Evolutionary conservation across 2,888 invertebrate genomes (phyloP), one percentile per base, ranked within the genome.

Genomic region (Drosophila formosana): DNA sequence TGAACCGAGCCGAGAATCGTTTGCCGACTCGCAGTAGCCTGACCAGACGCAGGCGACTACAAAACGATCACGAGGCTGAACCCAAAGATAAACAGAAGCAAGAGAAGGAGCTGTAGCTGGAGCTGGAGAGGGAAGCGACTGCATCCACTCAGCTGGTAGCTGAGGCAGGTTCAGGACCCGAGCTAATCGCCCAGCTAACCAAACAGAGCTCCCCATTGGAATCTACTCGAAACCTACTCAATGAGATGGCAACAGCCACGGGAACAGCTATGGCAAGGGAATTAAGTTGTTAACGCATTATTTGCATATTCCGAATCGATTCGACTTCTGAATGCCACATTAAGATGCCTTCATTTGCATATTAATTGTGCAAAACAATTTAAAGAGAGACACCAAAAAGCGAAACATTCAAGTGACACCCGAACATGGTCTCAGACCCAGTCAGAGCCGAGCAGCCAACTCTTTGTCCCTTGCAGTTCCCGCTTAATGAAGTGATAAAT

Each of bases 261-360:
- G 45, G 5, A 25, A 18, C 9, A 9, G 25, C 11, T 0, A 53
- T 52, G 61, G 66, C 72, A 55, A 86, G 79, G 86, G 88, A 91
- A 91, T 91, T 91, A 89, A 91, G 90, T 91, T 91, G 90, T 90
- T 91, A 90, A 90, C 91, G 89, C 89, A 89, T 89, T 89, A 90
- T 91, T 90, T 90, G 90, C 90, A 90, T 91, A 88, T 90, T 89
- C 86, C 77, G 72, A 67, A 67, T 69, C 65, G 65, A n/a, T 66
- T 50, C 41, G 49, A 55, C 34, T 23, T 23, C 11, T n/a, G 62
- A 79, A 80, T 83, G 85, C 84, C 83, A 86, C 88, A 88, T 84
- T 88, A 81, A 85, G 77, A 82, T 84, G 78, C 76, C 80, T 76
- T 86, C 72, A 91, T 91, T 90, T 91, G 89, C 90, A 90, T 91